A percentile compares a stretch with the other conserved stretches of the same genome.
phyloP scores from a whole-genome alignment of 2,797 vertebrate species.

The Telmatherina bonti region DNA sequence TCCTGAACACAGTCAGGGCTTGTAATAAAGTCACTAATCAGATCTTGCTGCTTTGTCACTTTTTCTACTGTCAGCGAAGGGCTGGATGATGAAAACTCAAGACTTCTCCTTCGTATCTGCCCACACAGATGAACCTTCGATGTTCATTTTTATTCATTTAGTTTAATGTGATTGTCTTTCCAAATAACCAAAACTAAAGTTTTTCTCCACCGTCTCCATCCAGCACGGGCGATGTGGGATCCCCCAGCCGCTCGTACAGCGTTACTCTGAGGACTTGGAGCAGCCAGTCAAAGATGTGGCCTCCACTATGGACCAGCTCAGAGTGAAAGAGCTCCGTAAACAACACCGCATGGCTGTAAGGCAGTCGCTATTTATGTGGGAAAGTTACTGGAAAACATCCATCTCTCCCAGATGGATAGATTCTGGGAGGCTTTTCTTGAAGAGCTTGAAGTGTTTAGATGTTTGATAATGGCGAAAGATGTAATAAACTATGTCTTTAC shows the following conservation, averaged over 20 bases:
- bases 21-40: neutral
- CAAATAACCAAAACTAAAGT: neutral
- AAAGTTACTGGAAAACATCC: neutral
- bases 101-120: constrained; percentile 2
- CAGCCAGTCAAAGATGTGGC: constrained; percentile 91
- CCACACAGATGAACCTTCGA: neutral
- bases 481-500: neutral
- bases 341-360: constrained; percentile 99
- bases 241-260: constrained; percentile 92
- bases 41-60: neutral
- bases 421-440: constrained; percentile 1
- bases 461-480: neutral
- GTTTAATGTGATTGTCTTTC: neutral
- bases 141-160: neutral
- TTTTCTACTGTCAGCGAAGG: neutral
- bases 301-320: constrained; percentile 91
- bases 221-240: constrained; percentile 98
- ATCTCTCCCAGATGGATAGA: constrained; percentile 1
- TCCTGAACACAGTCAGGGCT: neutral
- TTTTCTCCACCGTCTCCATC: constrained; percentile 13
- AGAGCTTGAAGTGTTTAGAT: neutral
- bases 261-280: constrained; percentile 93
- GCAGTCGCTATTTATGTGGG: neutral
- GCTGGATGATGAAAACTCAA: neutral
- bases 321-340: constrained; percentile 93